These are phyloP conservation scores for Tetropium fuscum DNA, from an alignment of 2,888 invertebrate species.

Conservation along the genomic window DNA sequence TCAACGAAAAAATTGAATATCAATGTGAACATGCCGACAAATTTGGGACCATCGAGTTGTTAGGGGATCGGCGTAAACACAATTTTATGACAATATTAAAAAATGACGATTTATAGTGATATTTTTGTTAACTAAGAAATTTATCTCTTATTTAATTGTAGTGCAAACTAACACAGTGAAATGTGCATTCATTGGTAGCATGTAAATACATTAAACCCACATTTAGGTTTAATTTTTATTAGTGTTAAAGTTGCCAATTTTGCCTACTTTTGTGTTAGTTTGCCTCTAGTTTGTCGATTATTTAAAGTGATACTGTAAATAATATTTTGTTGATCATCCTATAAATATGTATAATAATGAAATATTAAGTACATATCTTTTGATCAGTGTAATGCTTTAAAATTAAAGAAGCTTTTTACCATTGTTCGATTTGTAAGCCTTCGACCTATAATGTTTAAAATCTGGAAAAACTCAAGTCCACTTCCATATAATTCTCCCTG, in stretches of 20 bases:
- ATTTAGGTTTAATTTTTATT: background rate
- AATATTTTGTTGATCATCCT: conserved; percentile 47
- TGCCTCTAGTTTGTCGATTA: conserved; percentile 10
- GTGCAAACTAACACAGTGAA: conserved; percentile 6
- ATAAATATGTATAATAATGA: conserved; percentile 46
- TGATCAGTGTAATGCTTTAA: conserved; percentile 56
- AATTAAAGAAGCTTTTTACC: conserved; percentile 51
- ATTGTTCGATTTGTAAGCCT: conserved; percentile 57
- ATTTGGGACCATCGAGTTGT: conserved; percentile 47
- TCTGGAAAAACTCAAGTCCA: too few relatives aligned
- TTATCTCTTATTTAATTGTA: conserved; percentile 1
- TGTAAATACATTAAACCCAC: conserved; percentile 1
- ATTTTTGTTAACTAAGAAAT: conserved; percentile 53
- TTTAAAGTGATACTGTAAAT: conserved; percentile 50
- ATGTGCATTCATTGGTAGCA: background rate
- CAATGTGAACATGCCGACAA: conserved; percentile 32
- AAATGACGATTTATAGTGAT: conserved; percentile 63
- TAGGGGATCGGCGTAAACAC: conserved; percentile 42
- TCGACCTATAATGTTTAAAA: conserved; percentile 50
- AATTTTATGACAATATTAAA: conserved; percentile 61
- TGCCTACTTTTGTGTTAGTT: conserved; percentile 2
- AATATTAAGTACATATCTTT: conserved; percentile 61
- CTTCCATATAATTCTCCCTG: too few relatives aligned
- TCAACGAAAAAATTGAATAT: conserved; percentile 50
- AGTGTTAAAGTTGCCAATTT: background rate